Conservation (phyloP, 2,797 vertebrate genomes). For the Rhinichthys osculus region DNA sequence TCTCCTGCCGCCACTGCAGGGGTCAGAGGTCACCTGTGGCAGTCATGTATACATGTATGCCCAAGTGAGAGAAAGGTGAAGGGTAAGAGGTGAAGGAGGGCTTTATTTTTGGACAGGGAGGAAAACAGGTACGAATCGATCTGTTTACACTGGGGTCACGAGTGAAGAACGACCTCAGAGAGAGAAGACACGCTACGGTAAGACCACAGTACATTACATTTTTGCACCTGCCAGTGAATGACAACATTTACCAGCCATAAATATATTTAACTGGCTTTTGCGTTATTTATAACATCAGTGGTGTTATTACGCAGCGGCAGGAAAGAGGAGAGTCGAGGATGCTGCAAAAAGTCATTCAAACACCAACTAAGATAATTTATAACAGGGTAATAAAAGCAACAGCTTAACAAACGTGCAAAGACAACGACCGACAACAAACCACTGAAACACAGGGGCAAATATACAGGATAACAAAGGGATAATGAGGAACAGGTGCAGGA, state of each 20-base stretch:
- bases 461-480: neutral
- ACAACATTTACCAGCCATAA: neutral
- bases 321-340: neutral
- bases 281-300: neutral
- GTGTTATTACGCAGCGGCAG: neutral
- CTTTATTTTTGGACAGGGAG: constrained; percentile 75
- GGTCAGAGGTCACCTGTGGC: constrained; percentile 56
- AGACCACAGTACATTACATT: neutral
- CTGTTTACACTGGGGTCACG: constrained; percentile 77
- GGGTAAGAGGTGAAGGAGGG: constrained; percentile 58
- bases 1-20: neutral
- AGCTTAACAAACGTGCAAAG: neutral
- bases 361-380: neutral
- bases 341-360: neutral
- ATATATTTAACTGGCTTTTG: neutral
- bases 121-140: constrained; percentile 74
- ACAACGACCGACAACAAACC: neutral
- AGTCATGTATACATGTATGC: neutral
- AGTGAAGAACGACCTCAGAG: constrained; percentile 68
- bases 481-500: neutral
- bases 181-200: neutral
- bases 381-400: neutral
- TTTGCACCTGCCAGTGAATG: neutral
- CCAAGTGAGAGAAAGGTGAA: constrained; percentile 51
- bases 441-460: neutral